Percentiles rank a stretch among this genome's conserved stretches.
Conservation (phyloP, 2,888 invertebrate species). For the Melanargia galathea region DNA sequence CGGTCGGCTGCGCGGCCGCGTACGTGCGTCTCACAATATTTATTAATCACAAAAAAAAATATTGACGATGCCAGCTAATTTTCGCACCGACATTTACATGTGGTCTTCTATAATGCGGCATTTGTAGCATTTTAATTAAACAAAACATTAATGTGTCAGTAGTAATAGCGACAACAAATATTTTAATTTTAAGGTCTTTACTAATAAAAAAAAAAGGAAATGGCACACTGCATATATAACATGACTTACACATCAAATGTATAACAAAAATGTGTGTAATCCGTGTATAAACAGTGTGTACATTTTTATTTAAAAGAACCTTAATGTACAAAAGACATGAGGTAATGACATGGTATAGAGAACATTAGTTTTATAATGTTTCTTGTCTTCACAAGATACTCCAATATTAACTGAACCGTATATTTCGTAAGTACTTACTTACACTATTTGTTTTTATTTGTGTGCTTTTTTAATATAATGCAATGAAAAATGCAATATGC, state of each 20-base stretch:
- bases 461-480: not conserved
- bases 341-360: slow-evolving; percentile 71
- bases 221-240: no score
- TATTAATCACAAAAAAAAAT: slow-evolving; percentile 71
- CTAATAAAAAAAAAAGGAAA: no score
- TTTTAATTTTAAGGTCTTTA: no score
- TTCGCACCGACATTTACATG: slow-evolving; percentile 63
- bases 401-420: slow-evolving; percentile 61
- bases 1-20: slow-evolving; percentile 60
- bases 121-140: slow-evolving; percentile 43
- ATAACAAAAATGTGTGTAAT: no score
- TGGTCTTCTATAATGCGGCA: slow-evolving; percentile 66
- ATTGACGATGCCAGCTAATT: slow-evolving; percentile 63
- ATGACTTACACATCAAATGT: no score
- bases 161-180: slow-evolving; percentile 77
- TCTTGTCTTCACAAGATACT: slow-evolving; percentile 46
- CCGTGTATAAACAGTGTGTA: no score
- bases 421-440: slow-evolving; percentile 32
- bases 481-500: slow-evolving; percentile 14
- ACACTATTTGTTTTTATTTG: slow-evolving; percentile 3
- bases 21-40: slow-evolving; percentile 78
- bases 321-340: slow-evolving; percentile 71
- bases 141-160: slow-evolving; percentile 55
- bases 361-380: slow-evolving; percentile 33
- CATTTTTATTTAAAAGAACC: no score